Conservation (phyloP, 2,888 invertebrate species). For the Caenorhabditis sp. region DNA sequence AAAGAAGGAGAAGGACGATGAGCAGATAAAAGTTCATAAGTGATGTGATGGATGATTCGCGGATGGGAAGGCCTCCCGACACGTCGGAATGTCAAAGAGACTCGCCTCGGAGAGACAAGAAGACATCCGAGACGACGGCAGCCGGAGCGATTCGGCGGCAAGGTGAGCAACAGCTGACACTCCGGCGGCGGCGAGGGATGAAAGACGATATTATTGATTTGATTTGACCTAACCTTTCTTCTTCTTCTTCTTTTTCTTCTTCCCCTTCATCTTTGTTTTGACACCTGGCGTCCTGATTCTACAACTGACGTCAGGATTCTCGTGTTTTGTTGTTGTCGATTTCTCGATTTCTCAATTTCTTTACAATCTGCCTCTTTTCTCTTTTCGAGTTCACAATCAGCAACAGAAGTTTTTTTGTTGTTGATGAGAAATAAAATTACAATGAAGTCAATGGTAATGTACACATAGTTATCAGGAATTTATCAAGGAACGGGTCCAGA, state of each 20-base stretch:
- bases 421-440: neutral
- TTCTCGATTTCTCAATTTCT: neutral
- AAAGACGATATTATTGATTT: constrained; percentile 48
- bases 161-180: constrained; percentile 44
- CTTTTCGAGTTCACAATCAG: no score
- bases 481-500: neutral
- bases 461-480: constrained; percentile 9
- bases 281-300: constrained; percentile 27
- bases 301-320: constrained; percentile 31
- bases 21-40: constrained; percentile 46
- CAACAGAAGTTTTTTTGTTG: neutral
- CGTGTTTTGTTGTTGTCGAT: constrained; percentile 16
- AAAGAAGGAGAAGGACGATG: no score
- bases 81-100: constrained; percentile 37
- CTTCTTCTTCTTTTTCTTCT: constrained; percentile 21
- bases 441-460: neutral
- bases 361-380: no score
- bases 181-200: constrained; percentile 9
- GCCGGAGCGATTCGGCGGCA: no score
- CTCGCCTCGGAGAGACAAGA: neutral
- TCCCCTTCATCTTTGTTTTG: constrained; percentile 32
- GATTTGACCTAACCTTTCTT: constrained; percentile 42
- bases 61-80: constrained; percentile 36
- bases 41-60: constrained; percentile 29
- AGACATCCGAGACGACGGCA: neutral